Percentiles rank a stretch among this genome's conserved stretches.
phyloP scores from a whole-genome alignment of 2,888 invertebrate genomes.

The Ichneumon xanthorius region DNA sequence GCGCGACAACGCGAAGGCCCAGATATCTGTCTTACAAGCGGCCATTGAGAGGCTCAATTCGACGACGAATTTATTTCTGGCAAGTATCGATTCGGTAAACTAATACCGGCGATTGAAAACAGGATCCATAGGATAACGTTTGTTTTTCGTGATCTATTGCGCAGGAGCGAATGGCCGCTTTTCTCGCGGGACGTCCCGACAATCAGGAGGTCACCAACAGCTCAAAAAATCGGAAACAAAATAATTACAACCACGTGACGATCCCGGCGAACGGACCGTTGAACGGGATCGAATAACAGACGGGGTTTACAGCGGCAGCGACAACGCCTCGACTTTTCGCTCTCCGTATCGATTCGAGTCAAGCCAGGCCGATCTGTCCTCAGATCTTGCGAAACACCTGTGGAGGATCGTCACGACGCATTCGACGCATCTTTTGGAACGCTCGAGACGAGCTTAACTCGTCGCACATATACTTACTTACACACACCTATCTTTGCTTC shows the following conservation, averaged over 20 bases:
- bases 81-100: conserved; percentile 69
- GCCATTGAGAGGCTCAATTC: conserved; percentile 78
- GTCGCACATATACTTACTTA: conserved; percentile 1
- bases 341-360: background rate
- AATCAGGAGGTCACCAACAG: conserved; percentile 87
- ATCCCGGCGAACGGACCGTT: conserved; percentile 73
- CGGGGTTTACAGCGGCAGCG: background rate
- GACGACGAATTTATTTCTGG: conserved; percentile 79
- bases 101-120: background rate
- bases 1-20: conserved; percentile 74
- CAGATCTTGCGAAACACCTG: conserved; percentile 23
- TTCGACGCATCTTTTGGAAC: conserved; percentile 8
- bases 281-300: conserved; percentile 80
- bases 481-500: background rate
- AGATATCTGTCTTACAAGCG: conserved; percentile 73
- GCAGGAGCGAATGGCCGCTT: conserved; percentile 89
- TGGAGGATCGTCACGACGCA: conserved; percentile 21
- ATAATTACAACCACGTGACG: conserved; percentile 80
- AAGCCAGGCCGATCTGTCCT: background rate
- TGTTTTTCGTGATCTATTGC: conserved; percentile 43
- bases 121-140: background rate
- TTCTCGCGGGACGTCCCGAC: conserved; percentile 89
- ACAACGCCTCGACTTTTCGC: background rate
- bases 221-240: conserved; percentile 84
- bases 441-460: conserved; percentile 1